Base-by-base conservation (phyloP, 2,888 invertebrate species). In the Plagodis dolabraria region DNA sequence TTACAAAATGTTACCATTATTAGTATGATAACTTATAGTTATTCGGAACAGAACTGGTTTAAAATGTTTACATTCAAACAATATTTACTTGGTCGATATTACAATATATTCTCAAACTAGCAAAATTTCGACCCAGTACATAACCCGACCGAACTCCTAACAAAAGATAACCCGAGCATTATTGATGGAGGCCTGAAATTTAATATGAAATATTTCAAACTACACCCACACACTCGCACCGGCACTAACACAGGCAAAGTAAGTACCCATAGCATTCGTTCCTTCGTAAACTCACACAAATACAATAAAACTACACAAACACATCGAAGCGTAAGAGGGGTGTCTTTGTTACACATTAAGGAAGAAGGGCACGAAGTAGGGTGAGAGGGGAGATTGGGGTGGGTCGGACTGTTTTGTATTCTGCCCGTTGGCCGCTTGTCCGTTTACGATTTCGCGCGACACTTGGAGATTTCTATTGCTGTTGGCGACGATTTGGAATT, bases 321-420 rank as follows among this genome's bases (percentile, higher is more conserved):
- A 88, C 88, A 88, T 83, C 76, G 80, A 79, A 80, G 75, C 81
- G 79, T 87, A 90, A 89, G 89, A 87, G 91, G 91, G 91, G 91
- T 84, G 91, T 92, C 92, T 92, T 92, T 92, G 92, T 92, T 92
- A 89, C 85, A 85, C 84, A 89, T 90, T 91, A 91, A 90, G 91
- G 92, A 91, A 90, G 87, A 87, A 87, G 89, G 89, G 89, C 83
- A 86, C 82, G 82, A 88, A 86, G 89, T 86, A 79, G 80, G 86
- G 84, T 70, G 62, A 75, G 75, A 65, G 74, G 67, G 67, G 65
- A 74, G 79, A 72, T 65, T 63, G 70, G 79, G 75, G 70, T 74
- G 67, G 72, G 72, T 66, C 65, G 59, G 65, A 56, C 82, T 88
- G 89, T 91, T 92, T 92, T 90, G 92, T 92, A 92, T 92, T 92